Evolutionary conservation across 2,888 invertebrate genomes (phyloP).

Genomic region (Cephus pygmeus): DNA sequence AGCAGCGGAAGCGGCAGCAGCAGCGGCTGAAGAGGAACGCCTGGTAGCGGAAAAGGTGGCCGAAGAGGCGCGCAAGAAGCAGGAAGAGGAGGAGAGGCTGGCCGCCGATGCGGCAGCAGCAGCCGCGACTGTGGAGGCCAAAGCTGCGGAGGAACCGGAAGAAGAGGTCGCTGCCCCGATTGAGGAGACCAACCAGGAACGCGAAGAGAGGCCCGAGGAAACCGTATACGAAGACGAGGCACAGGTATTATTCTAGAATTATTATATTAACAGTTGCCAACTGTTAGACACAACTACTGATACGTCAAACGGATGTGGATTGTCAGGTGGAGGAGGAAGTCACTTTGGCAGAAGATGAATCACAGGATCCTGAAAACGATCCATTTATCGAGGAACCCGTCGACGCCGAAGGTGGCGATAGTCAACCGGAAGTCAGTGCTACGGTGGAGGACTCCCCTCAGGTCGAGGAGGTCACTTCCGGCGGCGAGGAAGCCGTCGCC

Average conservation of each 20-base stretch:
- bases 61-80: constrained; percentile 70
- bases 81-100: constrained; percentile 73
- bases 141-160: constrained; percentile 31
- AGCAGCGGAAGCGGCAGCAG: constrained; percentile 45
- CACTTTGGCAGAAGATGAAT: constrained; percentile 29
- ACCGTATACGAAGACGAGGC: constrained; percentile 54
- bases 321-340: constrained; percentile 40
- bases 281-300: too few species aligned
- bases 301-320: too few species aligned
- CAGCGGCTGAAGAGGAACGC: constrained; percentile 66
- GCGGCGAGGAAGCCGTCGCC: constrained; percentile 27
- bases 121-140: constrained; percentile 31
- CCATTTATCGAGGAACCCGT: constrained; percentile 40
- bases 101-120: constrained; percentile 67
- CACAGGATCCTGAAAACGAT: constrained; percentile 21
- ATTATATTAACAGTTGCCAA: too few species aligned
- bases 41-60: constrained; percentile 67
- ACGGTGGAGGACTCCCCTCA: constrained; percentile 20
- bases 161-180: constrained; percentile 43
- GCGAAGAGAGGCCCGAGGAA: constrained; percentile 53
- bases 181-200: constrained; percentile 51
- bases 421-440: neutral
- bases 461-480: constrained; percentile 22
- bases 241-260: constrained; percentile 36
- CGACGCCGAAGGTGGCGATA: constrained; percentile 25